These are phyloP conservation scores for Aporophyla nigra DNA, from an alignment of 2,888 invertebrate species.

Conservation along the genomic window DNA sequence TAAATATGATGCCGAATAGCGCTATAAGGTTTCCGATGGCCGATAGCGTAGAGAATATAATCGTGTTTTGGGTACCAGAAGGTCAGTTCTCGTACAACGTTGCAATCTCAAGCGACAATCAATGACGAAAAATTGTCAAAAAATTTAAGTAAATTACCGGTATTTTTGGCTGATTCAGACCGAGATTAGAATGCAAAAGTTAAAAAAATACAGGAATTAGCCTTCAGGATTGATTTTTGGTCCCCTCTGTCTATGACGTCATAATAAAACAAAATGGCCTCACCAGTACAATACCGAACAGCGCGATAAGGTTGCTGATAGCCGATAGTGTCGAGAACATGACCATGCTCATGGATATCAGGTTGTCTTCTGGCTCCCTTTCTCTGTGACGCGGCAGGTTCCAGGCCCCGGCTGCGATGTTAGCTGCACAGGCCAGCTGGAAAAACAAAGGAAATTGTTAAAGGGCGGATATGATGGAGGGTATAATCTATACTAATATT, in stretches of 20 bases:
- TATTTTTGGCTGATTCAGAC: too few species aligned
- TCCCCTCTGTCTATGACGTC: not conserved
- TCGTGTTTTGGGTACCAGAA: too few species aligned
- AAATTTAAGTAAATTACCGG: too few species aligned
- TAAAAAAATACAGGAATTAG: too few species aligned
- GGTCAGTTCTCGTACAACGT: too few species aligned
- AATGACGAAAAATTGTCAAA: too few species aligned
- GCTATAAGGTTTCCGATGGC: conserved; percentile 82
- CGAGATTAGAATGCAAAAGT: too few species aligned
- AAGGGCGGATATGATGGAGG: too few species aligned
- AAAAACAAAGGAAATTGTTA: conserved; percentile 24
- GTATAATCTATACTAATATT: too few species aligned
- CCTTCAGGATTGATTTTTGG: too few species aligned
- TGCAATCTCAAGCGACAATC: too few species aligned
- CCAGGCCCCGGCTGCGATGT: conserved; percentile 82
- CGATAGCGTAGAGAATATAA: conserved; percentile 86
- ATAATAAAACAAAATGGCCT: conserved; percentile 48
- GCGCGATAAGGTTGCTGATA: conserved; percentile 80
- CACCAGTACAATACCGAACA: conserved; percentile 81
- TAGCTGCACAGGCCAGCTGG: conserved; percentile 81
- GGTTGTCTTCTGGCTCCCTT: conserved; percentile 84
- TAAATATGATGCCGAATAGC: conserved; percentile 70
- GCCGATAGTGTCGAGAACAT: conserved; percentile 86
- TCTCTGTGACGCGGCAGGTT: conserved; percentile 76
- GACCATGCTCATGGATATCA: conserved; percentile 86